A percentile compares a stretch with the other conserved stretches of the same genome.
Evolutionary conservation across 2,888 invertebrate genomes (phyloP).

Genomic region (Resseliella maxima): DNA sequence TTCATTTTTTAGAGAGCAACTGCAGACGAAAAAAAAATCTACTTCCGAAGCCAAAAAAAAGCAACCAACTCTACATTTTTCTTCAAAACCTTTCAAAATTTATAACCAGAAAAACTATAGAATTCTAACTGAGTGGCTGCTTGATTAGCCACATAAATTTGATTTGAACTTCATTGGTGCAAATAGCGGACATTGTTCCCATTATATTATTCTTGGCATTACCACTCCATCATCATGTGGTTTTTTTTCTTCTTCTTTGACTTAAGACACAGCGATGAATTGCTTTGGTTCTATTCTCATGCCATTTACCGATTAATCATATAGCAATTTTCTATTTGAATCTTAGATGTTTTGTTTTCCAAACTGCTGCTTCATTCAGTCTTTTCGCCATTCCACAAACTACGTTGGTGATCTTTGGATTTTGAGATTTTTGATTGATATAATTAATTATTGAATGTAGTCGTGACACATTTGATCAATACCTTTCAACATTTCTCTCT

Average conservation of each 20-base stretch:
- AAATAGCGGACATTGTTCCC: background rate
- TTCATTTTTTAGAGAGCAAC: background rate
- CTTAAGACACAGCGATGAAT: background rate
- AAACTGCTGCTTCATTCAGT: background rate
- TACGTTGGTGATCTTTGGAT: background rate
- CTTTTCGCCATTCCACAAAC: background rate
- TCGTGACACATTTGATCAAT: slow-evolving; percentile 2
- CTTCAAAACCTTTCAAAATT: slow-evolving; percentile 9
- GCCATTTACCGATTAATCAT: slow-evolving; percentile 29
- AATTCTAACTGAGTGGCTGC: background rate
- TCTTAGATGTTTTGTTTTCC: background rate
- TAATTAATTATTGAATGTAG: slow-evolving; percentile 17
- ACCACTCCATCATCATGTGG: background rate
- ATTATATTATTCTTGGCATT: background rate
- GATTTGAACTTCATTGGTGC: background rate
- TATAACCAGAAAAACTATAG: slow-evolving; percentile 3
- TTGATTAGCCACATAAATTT: background rate
- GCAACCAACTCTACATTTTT: background rate
- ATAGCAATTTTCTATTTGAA: slow-evolving; percentile 3
- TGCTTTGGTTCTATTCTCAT: background rate
- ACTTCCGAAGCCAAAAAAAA: slow-evolving; percentile 30
- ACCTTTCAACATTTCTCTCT: background rate
- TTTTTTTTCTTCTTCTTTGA: background rate
- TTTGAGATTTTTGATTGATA: background rate
- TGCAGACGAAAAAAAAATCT: background rate